A percentile compares a stretch with the other conserved stretches of the same genome.
Evolutionary conservation across 1,140 invertebrate species (phyloP).

Genomic region (Homarus americanus): DNA sequence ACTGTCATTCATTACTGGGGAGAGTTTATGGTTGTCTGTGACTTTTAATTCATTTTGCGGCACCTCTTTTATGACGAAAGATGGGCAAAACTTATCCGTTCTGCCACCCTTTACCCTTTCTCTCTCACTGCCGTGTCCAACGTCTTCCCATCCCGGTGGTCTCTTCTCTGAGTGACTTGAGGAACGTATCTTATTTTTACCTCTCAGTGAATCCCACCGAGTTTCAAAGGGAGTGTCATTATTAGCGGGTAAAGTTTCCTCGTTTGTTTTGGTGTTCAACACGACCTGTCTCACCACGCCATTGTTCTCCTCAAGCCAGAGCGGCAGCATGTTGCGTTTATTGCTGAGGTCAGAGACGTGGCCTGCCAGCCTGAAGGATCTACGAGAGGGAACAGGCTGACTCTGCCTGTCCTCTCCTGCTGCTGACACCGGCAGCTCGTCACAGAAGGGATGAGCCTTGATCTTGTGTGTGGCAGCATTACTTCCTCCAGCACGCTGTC

Average conservation of each 20-base stretch:
- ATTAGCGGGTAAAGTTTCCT: not conserved
- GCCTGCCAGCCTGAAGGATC: conserved; percentile 31
- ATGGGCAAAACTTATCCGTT: conserved; percentile 8
- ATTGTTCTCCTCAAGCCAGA: conserved; percentile 27
- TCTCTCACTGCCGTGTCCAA: not conserved
- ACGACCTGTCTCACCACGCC: not conserved
- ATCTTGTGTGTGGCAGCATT: not conserved
- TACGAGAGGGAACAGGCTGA: not conserved
- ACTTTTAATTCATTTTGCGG: not conserved
- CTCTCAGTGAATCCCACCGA: conserved; percentile 40
- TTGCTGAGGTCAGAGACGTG: not conserved
- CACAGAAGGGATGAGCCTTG: not conserved
- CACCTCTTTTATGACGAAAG: conserved; percentile 28
- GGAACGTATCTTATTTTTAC: conserved; percentile 3
- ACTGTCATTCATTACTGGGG: not conserved
- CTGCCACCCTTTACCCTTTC: not conserved
- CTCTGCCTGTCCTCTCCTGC: not conserved
- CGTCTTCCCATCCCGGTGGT: conserved; percentile 50
- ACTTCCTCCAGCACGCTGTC: not conserved
- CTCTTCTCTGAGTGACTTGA: not conserved
- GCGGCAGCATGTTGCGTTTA: not conserved
- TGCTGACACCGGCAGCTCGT: not conserved
- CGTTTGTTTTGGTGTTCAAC: too few species aligned
- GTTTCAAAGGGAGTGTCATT: conserved; percentile 17
- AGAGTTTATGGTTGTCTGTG: not conserved